phyloP scores from a whole-genome alignment of 1,140 invertebrate genomes.

The Lamellibrachia luymesi region DNA sequence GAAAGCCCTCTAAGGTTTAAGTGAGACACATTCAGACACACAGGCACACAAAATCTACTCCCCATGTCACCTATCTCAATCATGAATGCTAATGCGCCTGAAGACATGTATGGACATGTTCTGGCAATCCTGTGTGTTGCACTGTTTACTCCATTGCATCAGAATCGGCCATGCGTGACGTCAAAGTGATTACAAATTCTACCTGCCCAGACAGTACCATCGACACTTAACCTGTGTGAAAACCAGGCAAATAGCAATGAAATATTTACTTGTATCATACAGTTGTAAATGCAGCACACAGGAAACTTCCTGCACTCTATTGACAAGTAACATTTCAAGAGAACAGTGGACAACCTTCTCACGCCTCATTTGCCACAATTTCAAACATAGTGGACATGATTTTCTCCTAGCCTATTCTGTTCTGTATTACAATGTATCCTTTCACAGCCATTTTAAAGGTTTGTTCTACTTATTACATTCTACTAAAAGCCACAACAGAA shows the following conservation, averaged over 20 bases:
- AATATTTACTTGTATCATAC: not conserved
- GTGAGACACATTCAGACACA: not conserved
- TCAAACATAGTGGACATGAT: not conserved
- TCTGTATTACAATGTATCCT: not conserved
- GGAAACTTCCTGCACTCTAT: not conserved
- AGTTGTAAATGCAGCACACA: not conserved
- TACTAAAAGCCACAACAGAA: not conserved
- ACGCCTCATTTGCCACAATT: not conserved
- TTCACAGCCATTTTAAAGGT: not conserved
- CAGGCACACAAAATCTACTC: not conserved
- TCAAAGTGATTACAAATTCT: not conserved
- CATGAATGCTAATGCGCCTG: not conserved
- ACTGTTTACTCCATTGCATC: not conserved
- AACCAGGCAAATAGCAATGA: not conserved
- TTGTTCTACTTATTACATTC: not conserved
- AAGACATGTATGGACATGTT: not conserved
- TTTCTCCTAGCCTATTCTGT: not conserved
- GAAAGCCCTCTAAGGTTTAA: not conserved
- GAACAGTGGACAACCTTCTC: not conserved
- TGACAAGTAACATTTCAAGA: not conserved
- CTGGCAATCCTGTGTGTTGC: not conserved
- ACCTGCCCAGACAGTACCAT: not conserved
- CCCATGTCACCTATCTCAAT: not conserved
- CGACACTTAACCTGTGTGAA: not conserved
- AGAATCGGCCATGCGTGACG: not conserved